Conservation (phyloP, 1,140 invertebrate genomes). For the Drosophila kanapiae region DNA sequence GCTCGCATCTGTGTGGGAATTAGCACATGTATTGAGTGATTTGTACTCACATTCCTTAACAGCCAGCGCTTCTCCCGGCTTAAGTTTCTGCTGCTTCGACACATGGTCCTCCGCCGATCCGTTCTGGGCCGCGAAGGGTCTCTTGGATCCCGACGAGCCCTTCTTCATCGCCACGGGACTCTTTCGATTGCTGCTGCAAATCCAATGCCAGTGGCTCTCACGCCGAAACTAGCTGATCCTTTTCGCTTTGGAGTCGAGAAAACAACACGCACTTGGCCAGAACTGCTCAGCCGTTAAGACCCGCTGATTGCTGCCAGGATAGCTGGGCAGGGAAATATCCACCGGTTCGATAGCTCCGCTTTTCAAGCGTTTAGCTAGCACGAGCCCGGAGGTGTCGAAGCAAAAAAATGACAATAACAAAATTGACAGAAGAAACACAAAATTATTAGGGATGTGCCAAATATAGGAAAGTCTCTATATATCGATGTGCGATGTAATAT, state of each 20-base stretch:
- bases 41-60: conserved; percentile 35
- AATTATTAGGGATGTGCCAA: background rate
- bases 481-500: background rate
- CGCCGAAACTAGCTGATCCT: background rate
- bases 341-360: background rate
- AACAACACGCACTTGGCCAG: conserved; percentile 5
- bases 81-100: background rate
- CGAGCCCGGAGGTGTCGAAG: background rate
- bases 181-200: background rate
- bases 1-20: conserved; percentile 3
- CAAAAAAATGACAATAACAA: conserved; percentile 18
- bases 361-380: background rate
- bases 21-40: conserved; percentile 20
- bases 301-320: background rate
- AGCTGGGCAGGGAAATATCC: background rate
- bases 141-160: conserved; percentile 18
- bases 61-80: background rate
- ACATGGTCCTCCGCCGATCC: background rate
- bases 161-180: conserved; percentile 3
- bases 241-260: conserved; percentile 2
- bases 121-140: conserved; percentile 5
- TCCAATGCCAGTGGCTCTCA: background rate
- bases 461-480: too few relatives aligned
- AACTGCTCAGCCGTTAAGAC: conserved; percentile 1
- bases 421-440: conserved; percentile 6